Base-by-base conservation (phyloP, 2,113 vertebrate species). In the Colius striatus region DNA sequence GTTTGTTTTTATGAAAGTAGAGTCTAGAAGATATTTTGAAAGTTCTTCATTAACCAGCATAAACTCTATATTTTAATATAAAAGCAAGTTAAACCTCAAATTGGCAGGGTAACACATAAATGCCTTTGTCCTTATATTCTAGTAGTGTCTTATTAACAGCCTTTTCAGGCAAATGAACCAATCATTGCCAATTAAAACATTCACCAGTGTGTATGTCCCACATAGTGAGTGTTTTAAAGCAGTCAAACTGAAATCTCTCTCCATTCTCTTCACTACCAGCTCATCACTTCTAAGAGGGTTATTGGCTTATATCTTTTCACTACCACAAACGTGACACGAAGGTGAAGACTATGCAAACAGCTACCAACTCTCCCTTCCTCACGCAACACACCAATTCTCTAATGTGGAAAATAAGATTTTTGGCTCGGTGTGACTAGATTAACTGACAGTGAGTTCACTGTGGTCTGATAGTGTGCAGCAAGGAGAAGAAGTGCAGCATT, bases 331-430 rank as follows among this genome's bases (percentile, higher is more conserved):
- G 3, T 57, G 27, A 82, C 27, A 11, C n/a, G 55, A 78, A 60
- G 12, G 6, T 50, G 30, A 66, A 62, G 32, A 43, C 36, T 54
- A 25, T 1, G 1, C 8, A 74, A 57, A 62, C 4, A 63, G 11
- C 38, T 43, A 13, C 16, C 16, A 47, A 3, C 13, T 71, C 18
- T 47, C 7, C 16, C 38, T 70, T 68, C 45, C 17, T 38, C 3
- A 1, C 11, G 20, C 30, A 34, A 38, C 13, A 57, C 9, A 8
- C 6, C 1, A 4, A 21, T 23, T 3, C 26, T 43, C 9, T 70
- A 43, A 65, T 1, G 4, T 57, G 11, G 20, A 34, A 60, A 54
- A 58, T 18, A 50, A 41, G 5, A 13, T 22, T n/a, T n/a, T 16
- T 50, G 0, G 16, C 18, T 62, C 62, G 6, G 14, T 54, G 8